These are phyloP conservation scores for Tamias sibiricus DNA, from an alignment of 2,113 vertebrate species.

Conservation along the genomic window DNA sequence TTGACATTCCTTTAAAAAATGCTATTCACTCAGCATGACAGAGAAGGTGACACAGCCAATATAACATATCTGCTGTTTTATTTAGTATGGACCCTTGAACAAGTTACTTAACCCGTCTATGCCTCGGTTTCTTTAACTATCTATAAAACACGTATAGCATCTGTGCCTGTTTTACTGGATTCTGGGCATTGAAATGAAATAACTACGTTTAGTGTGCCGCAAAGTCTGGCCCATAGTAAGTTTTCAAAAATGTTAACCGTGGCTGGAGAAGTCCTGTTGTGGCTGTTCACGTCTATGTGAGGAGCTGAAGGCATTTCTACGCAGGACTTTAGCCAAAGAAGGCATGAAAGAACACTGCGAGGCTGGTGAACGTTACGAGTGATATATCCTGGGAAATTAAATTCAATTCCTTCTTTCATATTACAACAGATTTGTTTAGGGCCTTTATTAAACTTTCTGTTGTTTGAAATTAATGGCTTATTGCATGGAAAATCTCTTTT, in stretches of 20 bases:
- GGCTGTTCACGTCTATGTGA: not conserved
- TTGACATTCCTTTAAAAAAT: slow-evolving; percentile 40
- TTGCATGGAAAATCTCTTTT: slow-evolving; percentile 62
- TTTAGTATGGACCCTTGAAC: slow-evolving; percentile 12
- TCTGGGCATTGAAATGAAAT: not conserved
- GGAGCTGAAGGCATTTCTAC: not conserved
- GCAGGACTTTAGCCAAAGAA: slow-evolving; percentile 25
- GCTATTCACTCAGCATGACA: slow-evolving; percentile 11
- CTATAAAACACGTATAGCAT: not conserved
- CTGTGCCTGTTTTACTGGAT: not conserved
- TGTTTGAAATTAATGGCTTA: slow-evolving; percentile 67
- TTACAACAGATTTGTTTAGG: slow-evolving; percentile 60
- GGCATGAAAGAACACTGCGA: not conserved
- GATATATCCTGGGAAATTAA: slow-evolving; percentile 58
- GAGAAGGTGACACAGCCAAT: not conserved
- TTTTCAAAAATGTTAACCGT: not conserved
- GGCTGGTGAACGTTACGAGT: not conserved
- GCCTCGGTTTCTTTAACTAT: slow-evolving; percentile 32
- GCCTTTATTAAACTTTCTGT: slow-evolving; percentile 63
- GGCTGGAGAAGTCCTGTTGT: not conserved
- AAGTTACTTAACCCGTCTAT: not conserved
- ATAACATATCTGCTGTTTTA: not conserved
- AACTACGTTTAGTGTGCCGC: not conserved
- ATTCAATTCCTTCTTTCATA: slow-evolving; percentile 52
- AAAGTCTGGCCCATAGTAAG: not conserved